Percentiles rank a stretch among this genome's conserved stretches.
Evolutionary conservation across 2,888 invertebrate species (phyloP).

Genomic region (Lottia scabra): DNA sequence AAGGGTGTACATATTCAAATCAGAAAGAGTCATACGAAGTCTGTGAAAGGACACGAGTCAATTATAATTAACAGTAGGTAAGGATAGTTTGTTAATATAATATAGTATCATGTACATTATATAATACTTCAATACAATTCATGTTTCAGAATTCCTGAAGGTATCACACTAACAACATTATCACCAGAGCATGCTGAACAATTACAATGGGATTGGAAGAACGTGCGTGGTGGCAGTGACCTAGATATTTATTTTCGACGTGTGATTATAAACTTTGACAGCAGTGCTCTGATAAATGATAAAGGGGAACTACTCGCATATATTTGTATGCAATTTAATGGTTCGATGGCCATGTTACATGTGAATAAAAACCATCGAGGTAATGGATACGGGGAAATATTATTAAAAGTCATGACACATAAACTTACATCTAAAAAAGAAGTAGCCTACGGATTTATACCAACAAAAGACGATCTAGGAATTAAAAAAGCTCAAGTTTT

Average conservation of each 20-base stretch:
- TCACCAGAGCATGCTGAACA: conserved; percentile 42
- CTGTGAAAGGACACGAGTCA: too few relatives aligned
- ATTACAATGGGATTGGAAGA: conserved; percentile 48
- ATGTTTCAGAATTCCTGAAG: conserved; percentile 50
- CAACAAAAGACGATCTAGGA: conserved; percentile 47
- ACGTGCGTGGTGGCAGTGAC: conserved; percentile 42
- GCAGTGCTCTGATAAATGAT: conserved; percentile 47
- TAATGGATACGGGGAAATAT: conserved; percentile 50
- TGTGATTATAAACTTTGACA: conserved; percentile 57
- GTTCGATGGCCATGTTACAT: conserved; percentile 58
- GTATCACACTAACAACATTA: conserved; percentile 42
- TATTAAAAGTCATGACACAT: conserved; percentile 51
- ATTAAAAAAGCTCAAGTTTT: conserved; percentile 46
- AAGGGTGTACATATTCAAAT: too few relatives aligned
- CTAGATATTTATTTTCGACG: conserved; percentile 50
- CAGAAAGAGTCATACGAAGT: too few relatives aligned
- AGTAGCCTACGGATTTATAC: conserved; percentile 56
- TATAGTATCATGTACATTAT: too few relatives aligned
- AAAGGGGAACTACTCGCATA: conserved; percentile 54
- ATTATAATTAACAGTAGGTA: too few relatives aligned
- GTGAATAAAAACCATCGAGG: conserved; percentile 51
- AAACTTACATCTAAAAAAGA: conserved; percentile 46
- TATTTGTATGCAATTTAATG: conserved; percentile 61
- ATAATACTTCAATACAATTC: too few relatives aligned
- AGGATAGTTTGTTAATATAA: too few relatives aligned